These are phyloP conservation scores for Ceriagrion tenellum DNA, from an alignment of 2,888 invertebrate genomes.

Conservation along the genomic window DNA sequence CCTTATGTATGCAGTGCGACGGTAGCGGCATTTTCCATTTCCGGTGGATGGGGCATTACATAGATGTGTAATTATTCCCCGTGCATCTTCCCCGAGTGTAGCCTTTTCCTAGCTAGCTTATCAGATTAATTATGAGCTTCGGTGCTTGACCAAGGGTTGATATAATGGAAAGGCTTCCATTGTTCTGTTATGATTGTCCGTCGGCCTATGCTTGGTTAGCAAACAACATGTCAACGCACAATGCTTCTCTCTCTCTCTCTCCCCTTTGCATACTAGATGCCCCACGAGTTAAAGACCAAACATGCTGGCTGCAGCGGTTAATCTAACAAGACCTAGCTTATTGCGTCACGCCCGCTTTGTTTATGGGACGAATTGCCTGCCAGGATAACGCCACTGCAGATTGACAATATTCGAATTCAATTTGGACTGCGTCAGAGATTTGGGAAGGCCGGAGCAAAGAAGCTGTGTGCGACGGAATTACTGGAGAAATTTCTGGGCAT, in stretches of 20 bases:
- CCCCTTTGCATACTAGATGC: constrained; percentile 59
- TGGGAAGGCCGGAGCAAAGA: constrained; percentile 37
- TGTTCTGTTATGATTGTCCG: constrained; percentile 68
- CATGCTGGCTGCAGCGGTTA: constrained; percentile 65
- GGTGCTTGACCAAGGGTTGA: constrained; percentile 62
- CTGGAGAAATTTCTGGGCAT: constrained; percentile 27
- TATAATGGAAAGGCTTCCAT: constrained; percentile 67
- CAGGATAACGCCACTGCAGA: constrained; percentile 56
- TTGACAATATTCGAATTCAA: constrained; percentile 68
- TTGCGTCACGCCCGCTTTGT: constrained; percentile 66
- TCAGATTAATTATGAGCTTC: constrained; percentile 64
- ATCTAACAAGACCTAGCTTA: constrained; percentile 68
- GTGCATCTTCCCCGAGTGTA: constrained; percentile 61
- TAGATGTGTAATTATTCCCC: constrained; percentile 50
- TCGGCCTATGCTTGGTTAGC: constrained; percentile 65
- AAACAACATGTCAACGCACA: constrained; percentile 67
- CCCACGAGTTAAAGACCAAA: constrained; percentile 66
- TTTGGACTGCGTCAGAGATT: constrained; percentile 49
- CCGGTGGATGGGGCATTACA: constrained; percentile 43
- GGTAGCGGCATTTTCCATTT: constrained; percentile 44
- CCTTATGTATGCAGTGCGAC: constrained; percentile 23
- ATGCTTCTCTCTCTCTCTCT: constrained; percentile 34
- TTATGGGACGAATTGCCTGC: constrained; percentile 62
- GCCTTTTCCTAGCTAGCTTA: constrained; percentile 64
- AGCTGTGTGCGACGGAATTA: constrained; percentile 7